Conservation (phyloP, 2,113 vertebrate species). For the Mobula birostris region DNA sequence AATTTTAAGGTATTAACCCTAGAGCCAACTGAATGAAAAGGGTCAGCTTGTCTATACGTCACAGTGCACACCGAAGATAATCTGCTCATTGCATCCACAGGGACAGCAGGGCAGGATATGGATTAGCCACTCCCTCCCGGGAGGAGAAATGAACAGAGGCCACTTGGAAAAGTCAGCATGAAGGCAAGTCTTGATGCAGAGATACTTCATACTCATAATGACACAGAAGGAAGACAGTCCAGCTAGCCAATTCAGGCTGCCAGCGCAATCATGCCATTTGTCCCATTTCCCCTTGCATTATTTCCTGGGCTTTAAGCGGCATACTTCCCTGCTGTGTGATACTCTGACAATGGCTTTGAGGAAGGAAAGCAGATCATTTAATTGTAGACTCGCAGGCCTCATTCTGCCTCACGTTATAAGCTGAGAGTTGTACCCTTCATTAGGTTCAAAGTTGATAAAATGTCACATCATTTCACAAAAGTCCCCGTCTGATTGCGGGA, state of each 20-base stretch:
- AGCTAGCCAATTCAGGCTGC: background rate
- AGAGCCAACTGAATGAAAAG: background rate
- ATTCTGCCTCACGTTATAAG: background rate
- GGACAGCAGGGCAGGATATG: background rate
- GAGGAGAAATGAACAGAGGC: background rate
- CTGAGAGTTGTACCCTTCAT: background rate
- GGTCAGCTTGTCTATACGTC: too few relatives aligned
- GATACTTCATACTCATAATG: background rate
- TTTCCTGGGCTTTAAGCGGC: background rate
- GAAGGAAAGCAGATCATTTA: background rate
- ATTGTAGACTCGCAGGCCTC: background rate
- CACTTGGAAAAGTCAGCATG: background rate
- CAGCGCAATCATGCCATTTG: background rate
- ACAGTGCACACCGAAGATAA: background rate
- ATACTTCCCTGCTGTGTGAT: too few relatives aligned
- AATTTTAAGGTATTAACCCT: background rate
- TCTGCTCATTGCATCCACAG: background rate
- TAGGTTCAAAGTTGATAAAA: background rate
- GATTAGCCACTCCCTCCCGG: background rate
- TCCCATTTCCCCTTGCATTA: background rate
- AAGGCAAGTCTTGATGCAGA: too few relatives aligned
- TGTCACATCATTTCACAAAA: background rate
- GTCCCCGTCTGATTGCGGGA: background rate
- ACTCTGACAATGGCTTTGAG: too few relatives aligned
- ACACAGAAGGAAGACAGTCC: background rate